Base-by-base conservation (phyloP, 64 coral and sea anemone genomes). In the Montipora capricornis region DNA sequence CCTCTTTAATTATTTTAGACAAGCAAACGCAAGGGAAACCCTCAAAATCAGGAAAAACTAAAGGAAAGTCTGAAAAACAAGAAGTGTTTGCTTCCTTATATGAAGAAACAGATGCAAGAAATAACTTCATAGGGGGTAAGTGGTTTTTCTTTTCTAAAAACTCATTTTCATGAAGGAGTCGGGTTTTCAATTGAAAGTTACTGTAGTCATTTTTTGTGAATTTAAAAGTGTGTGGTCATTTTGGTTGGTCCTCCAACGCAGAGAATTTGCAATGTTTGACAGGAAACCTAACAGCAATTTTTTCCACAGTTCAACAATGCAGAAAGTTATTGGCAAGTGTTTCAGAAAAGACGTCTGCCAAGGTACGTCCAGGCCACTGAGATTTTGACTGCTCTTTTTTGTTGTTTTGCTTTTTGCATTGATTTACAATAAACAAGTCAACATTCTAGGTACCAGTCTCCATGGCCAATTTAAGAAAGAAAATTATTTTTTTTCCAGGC, bases 281-380 rank as follows among this genome's bases (percentile, higher is more conserved):
- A 29, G 29, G 29, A 29, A 29, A 29, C 29, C 29, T 29, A 29
- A 29, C 29, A 29, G 29, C 29, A 29, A 57, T 8, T 57, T 11
- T 71, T 68, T 86, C 37, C 10, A 71, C 62, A 86, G 82, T 86
- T 86, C 82, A 86, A 71, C 62, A 86, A 86, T 86, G 82, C 82
- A 71, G 82, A 49, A 86, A 71, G 82, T 71, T 86, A 12, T 20
- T 86, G 19, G 62, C 82, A 86, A 86, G 82, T 48, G 62, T 86
- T 1, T 73, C 82, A 50, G 17, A 12, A 49, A 86, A 86, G 64
- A 86, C 70, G 64, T 86, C 82, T 50, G 82, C 82, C 44, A 86
- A 86, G 82, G 82, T 86, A 57, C 29, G 29, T 29, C 29, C 29
- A 29, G 29, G 29, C 29, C 29, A 1, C 29, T 29, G 29, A 29